These are phyloP conservation scores for Threskiornis aethiopicus DNA, from an alignment of 2,797 vertebrate species.

Conservation along the genomic window DNA sequence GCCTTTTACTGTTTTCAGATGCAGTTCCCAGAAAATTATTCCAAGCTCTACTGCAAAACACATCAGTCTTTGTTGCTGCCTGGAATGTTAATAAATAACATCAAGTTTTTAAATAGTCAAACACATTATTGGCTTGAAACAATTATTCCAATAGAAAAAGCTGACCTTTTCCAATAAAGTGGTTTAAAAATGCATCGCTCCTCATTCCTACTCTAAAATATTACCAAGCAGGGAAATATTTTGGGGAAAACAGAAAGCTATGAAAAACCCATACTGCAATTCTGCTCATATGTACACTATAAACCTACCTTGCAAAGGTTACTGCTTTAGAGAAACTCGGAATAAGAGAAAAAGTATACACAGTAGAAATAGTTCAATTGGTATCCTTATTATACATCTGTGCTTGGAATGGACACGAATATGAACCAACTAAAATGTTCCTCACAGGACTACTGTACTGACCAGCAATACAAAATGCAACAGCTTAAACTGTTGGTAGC, in stretches of 20 bases:
- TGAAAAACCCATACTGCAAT: background rate
- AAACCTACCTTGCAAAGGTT: constrained; percentile 36
- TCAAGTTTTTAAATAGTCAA: constrained; percentile 71
- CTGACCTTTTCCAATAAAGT: constrained; percentile 57
- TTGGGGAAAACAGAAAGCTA: constrained; percentile 12
- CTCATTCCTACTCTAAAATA: constrained; percentile 48
- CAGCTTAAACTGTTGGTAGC: constrained; percentile 26
- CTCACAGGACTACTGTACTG: constrained; percentile 24
- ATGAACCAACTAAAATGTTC: background rate
- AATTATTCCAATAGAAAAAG: constrained; percentile 61
- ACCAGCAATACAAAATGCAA: constrained; percentile 41
- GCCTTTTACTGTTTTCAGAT: constrained; percentile 73
- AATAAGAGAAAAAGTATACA: background rate
- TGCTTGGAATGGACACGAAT: background rate
- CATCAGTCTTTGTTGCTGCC: constrained; percentile 70
- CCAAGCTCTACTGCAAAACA: constrained; percentile 72
- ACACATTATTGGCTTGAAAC: constrained; percentile 71
- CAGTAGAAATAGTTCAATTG: background rate
- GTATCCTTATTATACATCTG: background rate
- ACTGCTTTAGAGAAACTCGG: constrained; percentile 1
- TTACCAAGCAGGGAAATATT: constrained; percentile 47
- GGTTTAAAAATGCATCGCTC: constrained; percentile 34
- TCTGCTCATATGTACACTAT: background rate
- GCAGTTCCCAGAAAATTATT: constrained; percentile 74
- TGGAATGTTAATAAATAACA: constrained; percentile 75